phyloP scores from a whole-genome alignment of 2,888 invertebrate species.

The Hyposoter didymator region DNA sequence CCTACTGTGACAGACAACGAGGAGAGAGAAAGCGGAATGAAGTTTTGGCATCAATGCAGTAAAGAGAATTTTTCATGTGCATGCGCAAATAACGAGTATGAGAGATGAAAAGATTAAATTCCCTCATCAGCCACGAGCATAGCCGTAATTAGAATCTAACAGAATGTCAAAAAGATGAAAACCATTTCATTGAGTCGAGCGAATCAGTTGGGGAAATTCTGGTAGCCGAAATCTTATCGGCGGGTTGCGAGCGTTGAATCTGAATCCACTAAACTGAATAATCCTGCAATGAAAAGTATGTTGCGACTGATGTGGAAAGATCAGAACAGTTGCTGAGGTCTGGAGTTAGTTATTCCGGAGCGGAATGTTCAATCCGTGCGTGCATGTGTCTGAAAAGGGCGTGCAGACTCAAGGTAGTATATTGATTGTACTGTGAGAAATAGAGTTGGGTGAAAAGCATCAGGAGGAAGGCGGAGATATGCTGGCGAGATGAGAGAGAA shows the following conservation, averaged over 20 bases:
- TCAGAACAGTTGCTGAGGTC: background rate
- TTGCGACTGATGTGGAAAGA: background rate
- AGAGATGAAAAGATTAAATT: conserved; percentile 22
- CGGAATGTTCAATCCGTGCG: background rate
- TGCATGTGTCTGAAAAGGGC: background rate
- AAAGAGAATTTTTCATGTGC: conserved; percentile 20
- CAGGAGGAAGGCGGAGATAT: background rate
- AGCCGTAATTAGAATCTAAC: background rate
- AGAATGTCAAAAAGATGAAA: background rate
- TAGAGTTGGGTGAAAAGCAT: conserved; percentile 18
- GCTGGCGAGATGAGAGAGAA: conserved; percentile 19
- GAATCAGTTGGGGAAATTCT: background rate
- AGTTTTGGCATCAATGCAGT: conserved; percentile 44
- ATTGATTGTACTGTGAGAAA: conserved; percentile 51
- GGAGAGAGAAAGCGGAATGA: conserved; percentile 34
- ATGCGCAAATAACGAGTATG: conserved; percentile 15
- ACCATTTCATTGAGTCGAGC: background rate
- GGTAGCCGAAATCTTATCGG: background rate
- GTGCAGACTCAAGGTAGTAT: conserved; percentile 42
- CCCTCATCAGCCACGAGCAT: background rate
- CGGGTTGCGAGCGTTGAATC: background rate
- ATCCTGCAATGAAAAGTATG: background rate
- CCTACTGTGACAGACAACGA: background rate
- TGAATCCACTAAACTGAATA: background rate
- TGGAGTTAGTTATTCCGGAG: background rate